Evolutionary conservation across 2,888 invertebrate species (phyloP).

Genomic region (Dendrolimus houi): DNA sequence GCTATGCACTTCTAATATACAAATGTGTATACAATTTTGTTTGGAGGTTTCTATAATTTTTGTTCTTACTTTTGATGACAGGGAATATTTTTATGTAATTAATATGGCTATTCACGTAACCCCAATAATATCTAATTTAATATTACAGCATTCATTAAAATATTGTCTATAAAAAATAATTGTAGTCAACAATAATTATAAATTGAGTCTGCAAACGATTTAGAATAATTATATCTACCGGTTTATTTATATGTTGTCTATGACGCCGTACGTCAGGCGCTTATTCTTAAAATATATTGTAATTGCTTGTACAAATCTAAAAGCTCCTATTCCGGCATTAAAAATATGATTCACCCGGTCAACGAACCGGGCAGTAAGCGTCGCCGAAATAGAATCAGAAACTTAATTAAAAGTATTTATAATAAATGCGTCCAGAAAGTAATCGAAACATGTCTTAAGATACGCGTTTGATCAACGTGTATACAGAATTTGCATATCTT

Average conservation of each 20-base stretch:
- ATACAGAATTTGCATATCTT: conserved; percentile 50
- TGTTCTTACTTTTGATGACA: too few species aligned
- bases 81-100: too few species aligned
- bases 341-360: conserved; percentile 42
- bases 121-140: too few species aligned
- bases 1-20: too few species aligned
- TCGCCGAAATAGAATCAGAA: conserved; percentile 60
- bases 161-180: too few species aligned
- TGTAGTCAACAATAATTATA: conserved; percentile 8
- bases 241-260: conserved; percentile 15
- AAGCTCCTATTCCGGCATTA: conserved; percentile 22
- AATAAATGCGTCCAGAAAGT: conserved; percentile 41
- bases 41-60: too few species aligned
- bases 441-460: conserved; percentile 40
- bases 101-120: too few species aligned
- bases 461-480: conserved; percentile 3
- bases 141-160: too few species aligned
- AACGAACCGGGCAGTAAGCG: conserved; percentile 43
- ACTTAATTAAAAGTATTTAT: conserved; percentile 66
- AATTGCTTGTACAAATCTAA: conserved; percentile 12
- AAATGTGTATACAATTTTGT: too few species aligned
- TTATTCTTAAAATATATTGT: conserved; percentile 9
- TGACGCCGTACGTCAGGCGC: conserved; percentile 10
- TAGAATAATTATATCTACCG: conserved; percentile 13
- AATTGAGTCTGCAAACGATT: conserved; percentile 7